Conservation (phyloP, 2,797 vertebrate genomes). For the Nannoperca obscura region DNA sequence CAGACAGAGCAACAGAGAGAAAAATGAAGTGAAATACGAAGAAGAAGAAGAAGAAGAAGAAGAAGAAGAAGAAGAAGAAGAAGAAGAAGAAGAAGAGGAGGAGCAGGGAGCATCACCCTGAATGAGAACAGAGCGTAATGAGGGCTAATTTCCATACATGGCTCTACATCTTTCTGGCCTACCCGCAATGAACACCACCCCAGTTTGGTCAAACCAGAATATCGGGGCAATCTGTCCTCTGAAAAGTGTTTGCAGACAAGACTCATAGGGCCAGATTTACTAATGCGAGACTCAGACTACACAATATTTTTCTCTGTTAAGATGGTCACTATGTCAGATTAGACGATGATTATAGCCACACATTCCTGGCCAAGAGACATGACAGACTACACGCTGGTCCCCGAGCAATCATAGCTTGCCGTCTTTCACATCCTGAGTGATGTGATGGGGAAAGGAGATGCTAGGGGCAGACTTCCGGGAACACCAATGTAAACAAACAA, state of each 20-base stretch:
- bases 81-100: slow-evolving; percentile 28
- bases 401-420: too few relatives aligned
- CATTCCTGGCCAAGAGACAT: too few relatives aligned
- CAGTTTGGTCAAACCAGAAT: slow-evolving; percentile 35
- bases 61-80: too few relatives aligned
- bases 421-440: too few relatives aligned
- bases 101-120: slow-evolving; percentile 48
- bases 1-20: slow-evolving; percentile 64
- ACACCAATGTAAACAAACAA: too few relatives aligned
- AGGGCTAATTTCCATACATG: slow-evolving; percentile 72
- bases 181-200: slow-evolving; percentile 36
- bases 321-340: too few relatives aligned
- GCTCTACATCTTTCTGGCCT: slow-evolving; percentile 50
- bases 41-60: too few relatives aligned
- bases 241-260: slow-evolving; percentile 10
- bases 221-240: slow-evolving; percentile 8
- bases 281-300: neutral
- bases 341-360: too few relatives aligned
- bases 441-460: too few relatives aligned
- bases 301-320: too few relatives aligned
- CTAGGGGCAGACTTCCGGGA: too few relatives aligned
- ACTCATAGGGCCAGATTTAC: neutral
- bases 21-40: slow-evolving; percentile 55
- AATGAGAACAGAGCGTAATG: slow-evolving; percentile 71
- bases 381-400: too few relatives aligned